phyloP scores from a whole-genome alignment of 2,888 invertebrate genomes.

The Baronia brevicornis region DNA sequence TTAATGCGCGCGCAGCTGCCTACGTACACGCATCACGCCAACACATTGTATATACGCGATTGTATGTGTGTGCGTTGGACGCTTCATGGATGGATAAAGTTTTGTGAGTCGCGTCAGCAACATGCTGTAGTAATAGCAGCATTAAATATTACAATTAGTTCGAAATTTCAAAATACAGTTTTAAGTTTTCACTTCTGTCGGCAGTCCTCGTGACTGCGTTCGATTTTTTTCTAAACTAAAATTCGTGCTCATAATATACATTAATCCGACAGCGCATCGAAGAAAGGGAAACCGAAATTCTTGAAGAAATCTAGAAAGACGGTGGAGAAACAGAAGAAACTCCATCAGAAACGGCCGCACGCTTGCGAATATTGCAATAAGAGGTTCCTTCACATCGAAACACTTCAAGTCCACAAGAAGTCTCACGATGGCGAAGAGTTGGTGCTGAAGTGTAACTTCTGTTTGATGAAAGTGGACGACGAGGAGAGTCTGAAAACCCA shows the following conservation, averaged over 20 bases:
- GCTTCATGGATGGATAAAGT: too few species aligned
- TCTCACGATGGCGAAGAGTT: conserved; percentile 44
- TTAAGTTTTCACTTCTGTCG: too few species aligned
- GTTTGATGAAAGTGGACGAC: conserved; percentile 34
- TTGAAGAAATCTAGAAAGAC: conserved; percentile 26
- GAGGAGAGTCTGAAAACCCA: conserved; percentile 29
- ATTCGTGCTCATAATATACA: too few species aligned
- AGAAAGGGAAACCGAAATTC: conserved; percentile 25
- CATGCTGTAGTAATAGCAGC: too few species aligned
- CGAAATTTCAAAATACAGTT: too few species aligned
- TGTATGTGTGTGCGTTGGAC: too few species aligned
- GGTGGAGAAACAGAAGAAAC: conserved; percentile 26
- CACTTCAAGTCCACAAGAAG: conserved; percentile 49
- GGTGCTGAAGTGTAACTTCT: conserved; percentile 43
- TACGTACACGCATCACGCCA: too few species aligned
- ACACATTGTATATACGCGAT: too few species aligned
- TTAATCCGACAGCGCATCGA: conserved; percentile 16
- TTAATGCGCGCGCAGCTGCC: too few species aligned
- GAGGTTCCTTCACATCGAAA: conserved; percentile 52
- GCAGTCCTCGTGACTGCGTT: neutral
- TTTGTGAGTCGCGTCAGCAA: too few species aligned
- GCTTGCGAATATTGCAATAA: conserved; percentile 56
- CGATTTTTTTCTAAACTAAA: neutral
- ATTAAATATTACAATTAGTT: too few species aligned
- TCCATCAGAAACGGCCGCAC: conserved; percentile 42